These are phyloP conservation scores for Bucco capensis DNA, from an alignment of 2,113 vertebrate genomes.

Conservation along the genomic window DNA sequence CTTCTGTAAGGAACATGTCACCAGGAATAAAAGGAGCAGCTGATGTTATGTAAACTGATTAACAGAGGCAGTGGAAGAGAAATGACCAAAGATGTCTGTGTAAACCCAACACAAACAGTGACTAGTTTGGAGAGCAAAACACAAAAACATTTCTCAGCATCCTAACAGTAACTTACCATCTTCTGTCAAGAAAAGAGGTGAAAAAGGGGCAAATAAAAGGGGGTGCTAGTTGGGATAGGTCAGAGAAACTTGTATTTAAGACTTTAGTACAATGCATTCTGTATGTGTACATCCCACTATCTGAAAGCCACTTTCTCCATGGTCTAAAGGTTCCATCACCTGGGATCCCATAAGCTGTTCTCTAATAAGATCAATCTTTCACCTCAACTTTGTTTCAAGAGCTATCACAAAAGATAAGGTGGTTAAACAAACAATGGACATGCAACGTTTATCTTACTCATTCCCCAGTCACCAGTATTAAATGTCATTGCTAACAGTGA, in stretches of 20 bases:
- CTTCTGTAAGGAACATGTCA: background rate
- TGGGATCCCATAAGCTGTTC: background rate
- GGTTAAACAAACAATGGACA: background rate
- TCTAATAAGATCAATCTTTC: background rate
- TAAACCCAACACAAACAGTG: conserved; percentile 25
- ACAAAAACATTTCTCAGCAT: conserved; percentile 16
- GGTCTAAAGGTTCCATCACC: background rate
- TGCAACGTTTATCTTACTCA: background rate
- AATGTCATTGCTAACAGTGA: background rate
- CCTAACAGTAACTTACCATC: background rate
- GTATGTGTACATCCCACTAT: background rate
- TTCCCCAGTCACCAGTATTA: background rate
- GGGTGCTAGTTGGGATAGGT: background rate
- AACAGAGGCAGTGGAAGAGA: background rate
- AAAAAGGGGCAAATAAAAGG: background rate
- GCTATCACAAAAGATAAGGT: background rate
- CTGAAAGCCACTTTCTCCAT: background rate
- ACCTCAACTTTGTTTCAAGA: background rate
- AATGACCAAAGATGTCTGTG: background rate
- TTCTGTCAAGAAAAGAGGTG: background rate
- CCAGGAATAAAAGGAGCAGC: background rate
- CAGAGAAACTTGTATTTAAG: background rate
- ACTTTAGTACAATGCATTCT: background rate
- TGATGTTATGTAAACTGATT: background rate
- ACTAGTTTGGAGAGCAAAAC: background rate